Conservation (phyloP, 2,797 vertebrate species). For the Harpagifer antarcticus region DNA sequence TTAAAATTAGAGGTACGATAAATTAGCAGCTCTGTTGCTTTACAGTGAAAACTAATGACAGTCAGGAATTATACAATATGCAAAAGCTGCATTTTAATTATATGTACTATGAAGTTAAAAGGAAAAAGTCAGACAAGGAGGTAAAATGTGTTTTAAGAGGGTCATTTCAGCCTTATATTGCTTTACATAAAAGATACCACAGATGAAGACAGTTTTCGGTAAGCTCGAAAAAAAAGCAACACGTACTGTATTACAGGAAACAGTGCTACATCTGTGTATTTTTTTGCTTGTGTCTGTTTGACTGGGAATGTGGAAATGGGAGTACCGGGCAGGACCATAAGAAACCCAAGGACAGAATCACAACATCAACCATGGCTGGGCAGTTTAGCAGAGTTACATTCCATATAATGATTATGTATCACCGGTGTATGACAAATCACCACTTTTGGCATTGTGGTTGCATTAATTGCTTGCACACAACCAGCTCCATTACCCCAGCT, state of each 20-base stretch:
- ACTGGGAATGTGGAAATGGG: conserved; percentile 43
- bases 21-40: conserved; percentile 73
- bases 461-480: conserved; percentile 86
- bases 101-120: conserved; percentile 14
- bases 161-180: conserved; percentile 24
- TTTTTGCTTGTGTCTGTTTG: conserved; percentile 27
- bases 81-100: conserved; percentile 44
- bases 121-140: conserved; percentile 8
- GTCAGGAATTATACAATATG: conserved; percentile 49
- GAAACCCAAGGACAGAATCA: conserved; percentile 67
- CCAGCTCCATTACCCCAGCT: conserved; percentile 87
- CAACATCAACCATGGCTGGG: conserved; percentile 64
- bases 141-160: conserved; percentile 29
- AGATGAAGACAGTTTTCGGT: conserved; percentile 24
- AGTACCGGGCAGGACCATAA: conserved; percentile 50
- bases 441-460: conserved; percentile 89
- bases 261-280: conserved; percentile 17
- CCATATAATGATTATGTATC: conserved; percentile 88
- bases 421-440: conserved; percentile 87
- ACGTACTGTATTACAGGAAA: conserved; percentile 55
- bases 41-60: conserved; percentile 74
- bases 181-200: conserved; percentile 27
- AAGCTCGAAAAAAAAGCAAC: conserved; percentile 2
- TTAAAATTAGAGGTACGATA: conserved; percentile 79
- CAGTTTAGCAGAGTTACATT: conserved; percentile 75